Conservation (phyloP, 2,888 invertebrate species). For the Tridacna crocea region DNA sequence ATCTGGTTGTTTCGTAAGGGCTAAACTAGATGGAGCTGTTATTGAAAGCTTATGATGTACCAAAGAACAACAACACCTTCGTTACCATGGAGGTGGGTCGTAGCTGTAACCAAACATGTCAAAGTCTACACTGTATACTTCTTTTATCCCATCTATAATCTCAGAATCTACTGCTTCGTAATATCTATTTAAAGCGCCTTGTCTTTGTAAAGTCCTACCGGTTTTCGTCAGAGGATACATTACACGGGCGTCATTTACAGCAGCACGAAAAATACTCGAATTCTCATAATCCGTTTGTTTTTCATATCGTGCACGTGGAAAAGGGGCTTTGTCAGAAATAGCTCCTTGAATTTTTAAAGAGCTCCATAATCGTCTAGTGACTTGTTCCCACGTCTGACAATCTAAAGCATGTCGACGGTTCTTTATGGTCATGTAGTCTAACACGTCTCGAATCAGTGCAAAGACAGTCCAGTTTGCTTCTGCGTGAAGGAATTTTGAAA, state of each 20-base stretch:
- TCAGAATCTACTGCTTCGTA: too few species aligned
- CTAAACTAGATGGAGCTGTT: too few species aligned
- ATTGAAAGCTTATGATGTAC: too few species aligned
- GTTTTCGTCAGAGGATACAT: background rate
- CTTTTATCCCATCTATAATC: too few species aligned
- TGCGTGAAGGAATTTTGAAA: background rate
- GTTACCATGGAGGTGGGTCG: too few species aligned
- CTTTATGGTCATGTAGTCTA: background rate
- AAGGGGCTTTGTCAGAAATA: background rate
- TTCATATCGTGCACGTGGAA: background rate
- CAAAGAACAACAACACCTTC: too few species aligned
- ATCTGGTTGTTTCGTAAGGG: too few species aligned
- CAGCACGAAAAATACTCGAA: background rate
- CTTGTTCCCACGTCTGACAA: constrained; percentile 1
- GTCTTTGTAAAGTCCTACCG: background rate
- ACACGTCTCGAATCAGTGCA: background rate
- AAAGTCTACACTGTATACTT: too few species aligned
- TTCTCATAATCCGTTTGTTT: background rate
- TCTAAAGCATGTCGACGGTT: background rate
- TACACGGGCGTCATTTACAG: background rate
- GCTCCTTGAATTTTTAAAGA: background rate
- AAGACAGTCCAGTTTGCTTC: constrained; percentile 2
- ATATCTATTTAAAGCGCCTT: background rate
- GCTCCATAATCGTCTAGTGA: background rate
- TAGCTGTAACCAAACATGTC: too few species aligned